These are phyloP conservation scores for Patella ulyssiponensis DNA, from an alignment of 2,888 invertebrate genomes.

Conservation along the genomic window DNA sequence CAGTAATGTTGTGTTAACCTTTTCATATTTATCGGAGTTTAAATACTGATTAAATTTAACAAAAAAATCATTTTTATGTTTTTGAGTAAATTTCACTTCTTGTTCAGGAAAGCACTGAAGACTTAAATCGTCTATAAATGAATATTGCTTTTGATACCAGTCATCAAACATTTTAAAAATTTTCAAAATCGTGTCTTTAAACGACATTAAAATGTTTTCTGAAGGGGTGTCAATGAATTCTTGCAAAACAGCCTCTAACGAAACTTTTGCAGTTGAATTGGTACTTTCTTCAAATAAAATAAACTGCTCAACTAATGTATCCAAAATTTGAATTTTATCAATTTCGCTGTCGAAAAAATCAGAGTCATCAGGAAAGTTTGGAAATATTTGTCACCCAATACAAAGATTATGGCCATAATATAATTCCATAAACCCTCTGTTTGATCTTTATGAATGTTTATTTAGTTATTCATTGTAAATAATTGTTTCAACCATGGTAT, in stretches of 20 bases:
- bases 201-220: not conserved
- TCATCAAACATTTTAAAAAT: too few species aligned
- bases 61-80: not conserved
- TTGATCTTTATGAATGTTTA: too few species aligned
- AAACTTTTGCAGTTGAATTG: too few species aligned
- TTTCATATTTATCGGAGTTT: not conserved
- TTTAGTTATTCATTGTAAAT: too few species aligned
- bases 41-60: not conserved
- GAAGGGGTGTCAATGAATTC: constrained; percentile 15
- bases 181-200: not conserved
- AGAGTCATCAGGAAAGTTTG: constrained; percentile 1
- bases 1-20: not conserved
- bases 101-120: not conserved
- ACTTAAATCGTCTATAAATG: not conserved
- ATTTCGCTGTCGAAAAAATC: constrained; percentile 24
- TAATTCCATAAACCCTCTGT: too few species aligned
- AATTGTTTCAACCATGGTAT: too few species aligned
- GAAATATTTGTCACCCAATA: too few species aligned
- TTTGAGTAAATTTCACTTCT: not conserved
- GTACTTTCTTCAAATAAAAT: not conserved
- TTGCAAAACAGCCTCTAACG: not conserved
- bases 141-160: not conserved
- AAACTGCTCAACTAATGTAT: not conserved
- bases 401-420: too few species aligned
- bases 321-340: constrained; percentile 4